Conservation (phyloP, 2,888 invertebrate species). For the Ochlodes sylvanus region DNA sequence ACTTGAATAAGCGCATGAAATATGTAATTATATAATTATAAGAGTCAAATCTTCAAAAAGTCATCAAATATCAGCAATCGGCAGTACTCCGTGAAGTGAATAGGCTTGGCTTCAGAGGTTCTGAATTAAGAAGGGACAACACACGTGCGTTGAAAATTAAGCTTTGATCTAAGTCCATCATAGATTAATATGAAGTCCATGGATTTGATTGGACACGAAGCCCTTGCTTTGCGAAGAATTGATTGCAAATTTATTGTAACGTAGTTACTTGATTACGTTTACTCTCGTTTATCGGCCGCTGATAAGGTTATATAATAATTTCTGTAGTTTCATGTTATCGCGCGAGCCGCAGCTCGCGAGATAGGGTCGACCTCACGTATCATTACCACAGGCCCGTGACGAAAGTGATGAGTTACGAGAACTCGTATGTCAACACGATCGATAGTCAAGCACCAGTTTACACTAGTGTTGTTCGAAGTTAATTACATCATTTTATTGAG, state of each 20-base stretch:
- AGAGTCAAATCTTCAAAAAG: too few species aligned
- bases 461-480: too few species aligned
- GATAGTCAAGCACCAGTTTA: too few species aligned
- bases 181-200: too few species aligned
- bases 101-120: too few species aligned
- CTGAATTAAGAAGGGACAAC: too few species aligned
- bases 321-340: slow-evolving; percentile 25
- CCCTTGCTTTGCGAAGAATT: neutral
- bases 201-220: neutral
- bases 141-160: too few species aligned
- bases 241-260: neutral
- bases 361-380: slow-evolving; percentile 31
- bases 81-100: too few species aligned
- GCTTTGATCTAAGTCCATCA: too few species aligned
- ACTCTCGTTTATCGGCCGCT: slow-evolving; percentile 21
- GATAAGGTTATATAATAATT: slow-evolving; percentile 35
- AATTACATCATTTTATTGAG: neutral
- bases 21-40: too few species aligned
- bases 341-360: neutral
- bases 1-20: too few species aligned
- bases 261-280: slow-evolving; percentile 12
- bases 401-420: slow-evolving; percentile 13
- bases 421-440: slow-evolving; percentile 17
- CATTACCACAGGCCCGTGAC: slow-evolving; percentile 19
- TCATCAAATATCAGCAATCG: too few species aligned